Percentiles rank a stretch among this genome's conserved stretches.
phyloP scores from a whole-genome alignment of 2,113 vertebrate species.

The Pomatorhinus ruficollis region DNA sequence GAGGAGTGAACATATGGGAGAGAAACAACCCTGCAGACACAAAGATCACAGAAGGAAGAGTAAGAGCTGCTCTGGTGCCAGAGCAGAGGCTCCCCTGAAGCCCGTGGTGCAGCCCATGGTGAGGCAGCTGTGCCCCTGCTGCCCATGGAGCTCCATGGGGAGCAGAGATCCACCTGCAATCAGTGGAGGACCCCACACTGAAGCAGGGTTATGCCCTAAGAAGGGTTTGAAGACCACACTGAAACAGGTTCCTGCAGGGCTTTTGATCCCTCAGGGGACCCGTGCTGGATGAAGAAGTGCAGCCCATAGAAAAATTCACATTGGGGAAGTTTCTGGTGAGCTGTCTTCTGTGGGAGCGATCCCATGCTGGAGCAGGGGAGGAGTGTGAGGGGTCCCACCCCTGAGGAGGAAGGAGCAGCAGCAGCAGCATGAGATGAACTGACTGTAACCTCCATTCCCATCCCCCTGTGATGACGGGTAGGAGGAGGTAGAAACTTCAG shows the following conservation, averaged over 20 bases:
- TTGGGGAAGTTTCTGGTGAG: background rate
- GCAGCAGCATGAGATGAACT: background rate
- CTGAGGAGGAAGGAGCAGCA: background rate
- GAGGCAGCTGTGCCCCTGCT: background rate
- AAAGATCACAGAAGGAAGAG: background rate
- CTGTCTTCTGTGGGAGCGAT: background rate
- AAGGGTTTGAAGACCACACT: background rate
- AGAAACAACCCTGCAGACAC: background rate
- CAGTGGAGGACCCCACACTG: too few species aligned
- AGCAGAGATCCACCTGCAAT: background rate
- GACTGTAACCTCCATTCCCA: background rate
- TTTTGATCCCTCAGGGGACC: too few species aligned
- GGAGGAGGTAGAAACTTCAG: background rate
- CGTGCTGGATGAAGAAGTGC: background rate
- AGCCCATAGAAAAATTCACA: background rate
- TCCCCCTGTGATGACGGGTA: background rate
- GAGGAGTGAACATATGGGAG: background rate
- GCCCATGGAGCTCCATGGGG: background rate
- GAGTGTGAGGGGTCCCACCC: background rate
- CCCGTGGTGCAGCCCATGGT: fast-evolving
- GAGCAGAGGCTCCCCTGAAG: background rate
- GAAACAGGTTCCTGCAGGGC: background rate
- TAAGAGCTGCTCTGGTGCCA: background rate
- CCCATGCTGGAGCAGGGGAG: background rate
- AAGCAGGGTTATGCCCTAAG: background rate